Percentiles rank a stretch among this genome's conserved stretches.
These are phyloP conservation scores for Drosophila phalerata DNA, from an alignment of 2,888 invertebrate genomes.

Conservation along the genomic window DNA sequence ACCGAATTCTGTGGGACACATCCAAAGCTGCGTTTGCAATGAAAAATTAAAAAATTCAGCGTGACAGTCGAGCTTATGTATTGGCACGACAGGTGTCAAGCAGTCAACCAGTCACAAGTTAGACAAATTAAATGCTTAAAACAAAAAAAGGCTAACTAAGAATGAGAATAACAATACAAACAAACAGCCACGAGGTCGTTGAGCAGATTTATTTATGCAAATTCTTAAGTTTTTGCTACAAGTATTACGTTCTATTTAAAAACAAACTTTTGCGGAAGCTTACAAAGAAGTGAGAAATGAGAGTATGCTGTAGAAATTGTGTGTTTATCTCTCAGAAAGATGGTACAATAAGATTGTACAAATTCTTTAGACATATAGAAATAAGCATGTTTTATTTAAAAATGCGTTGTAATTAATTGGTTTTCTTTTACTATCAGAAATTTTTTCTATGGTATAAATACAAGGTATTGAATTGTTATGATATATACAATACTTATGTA, in stretches of 20 bases:
- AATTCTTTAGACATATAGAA: neutral
- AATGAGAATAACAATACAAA: slow-evolving; percentile 18
- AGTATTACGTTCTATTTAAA: neutral
- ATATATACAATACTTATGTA: neutral
- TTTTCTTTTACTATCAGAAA: no score
- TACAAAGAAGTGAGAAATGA: slow-evolving; percentile 1
- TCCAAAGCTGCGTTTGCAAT: slow-evolving; percentile 40
- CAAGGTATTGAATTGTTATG: neutral
- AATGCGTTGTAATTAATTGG: no score
- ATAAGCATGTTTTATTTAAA: no score
- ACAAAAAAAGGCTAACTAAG: slow-evolving; percentile 8
- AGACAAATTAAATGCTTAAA: slow-evolving; percentile 46
- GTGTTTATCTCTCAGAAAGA: neutral
- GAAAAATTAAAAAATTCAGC: slow-evolving; percentile 13
- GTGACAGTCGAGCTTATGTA: slow-evolving; percentile 45
- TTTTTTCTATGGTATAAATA: neutral
- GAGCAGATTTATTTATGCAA: slow-evolving; percentile 51
- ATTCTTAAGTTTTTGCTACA: slow-evolving; percentile 17
- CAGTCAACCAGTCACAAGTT: slow-evolving; percentile 35
- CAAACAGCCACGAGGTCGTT: slow-evolving; percentile 37
- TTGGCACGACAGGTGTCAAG: slow-evolving; percentile 71
- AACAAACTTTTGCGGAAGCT: slow-evolving; percentile 13
- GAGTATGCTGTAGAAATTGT: neutral
- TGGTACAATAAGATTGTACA: neutral
- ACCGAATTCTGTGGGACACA: slow-evolving; percentile 9